Base-by-base conservation (phyloP, 53 echinoderm and acorn worm genomes). In the Luidia sarsii region DNA sequence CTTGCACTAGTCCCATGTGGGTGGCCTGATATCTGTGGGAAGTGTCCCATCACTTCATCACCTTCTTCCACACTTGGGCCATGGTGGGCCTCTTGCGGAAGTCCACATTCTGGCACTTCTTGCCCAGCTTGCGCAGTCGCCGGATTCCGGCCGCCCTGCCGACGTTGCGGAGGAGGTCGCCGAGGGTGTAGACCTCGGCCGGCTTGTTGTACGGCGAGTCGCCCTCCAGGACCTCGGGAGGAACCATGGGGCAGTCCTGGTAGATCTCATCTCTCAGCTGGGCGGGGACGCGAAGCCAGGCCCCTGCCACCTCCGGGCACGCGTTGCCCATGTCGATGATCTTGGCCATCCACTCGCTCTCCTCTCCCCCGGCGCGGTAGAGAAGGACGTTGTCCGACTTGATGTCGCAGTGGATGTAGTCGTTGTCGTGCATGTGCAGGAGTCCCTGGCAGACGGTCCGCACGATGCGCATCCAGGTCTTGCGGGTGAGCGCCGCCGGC, bases 351-450 rank as follows among this genome's bases (percentile, higher is more conserved):
- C 67, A 67, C 32, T 51, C 54, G 59, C 14, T 48, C 70, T n/a
- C 3, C 15, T 63, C 15, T 4, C 22, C 33, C 63, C n/a, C n/a
- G 29, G 39, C 57, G 16, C 35, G 49, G 27, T 55, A 39, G 34
- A 82, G 43, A 45, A 82, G 68, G 67, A 43, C 56, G 67, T 82
- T 82, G 82, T 82, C 68, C 7, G 82, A 18, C 45, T 82, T 82
- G 52, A 82, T 9, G 24, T 82, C 82, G 27, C 82, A 82, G 82
- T 82, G 82, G 15, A 82, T 37, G 43, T 37, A 82, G 55, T 34
- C 68, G 31, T 39, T 67, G 22, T 14, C 14, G 43, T 82, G 82
- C 11, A 82, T 65, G 65, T 39, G 39, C n/a, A 33, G 38, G 3
- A 82, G 68, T 4, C 82, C 82, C 25, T 31, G 13, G 25, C 68